Evolutionary conservation across 2,797 vertebrate species (phyloP).

Genomic region (Trematomus bernacchii): DNA sequence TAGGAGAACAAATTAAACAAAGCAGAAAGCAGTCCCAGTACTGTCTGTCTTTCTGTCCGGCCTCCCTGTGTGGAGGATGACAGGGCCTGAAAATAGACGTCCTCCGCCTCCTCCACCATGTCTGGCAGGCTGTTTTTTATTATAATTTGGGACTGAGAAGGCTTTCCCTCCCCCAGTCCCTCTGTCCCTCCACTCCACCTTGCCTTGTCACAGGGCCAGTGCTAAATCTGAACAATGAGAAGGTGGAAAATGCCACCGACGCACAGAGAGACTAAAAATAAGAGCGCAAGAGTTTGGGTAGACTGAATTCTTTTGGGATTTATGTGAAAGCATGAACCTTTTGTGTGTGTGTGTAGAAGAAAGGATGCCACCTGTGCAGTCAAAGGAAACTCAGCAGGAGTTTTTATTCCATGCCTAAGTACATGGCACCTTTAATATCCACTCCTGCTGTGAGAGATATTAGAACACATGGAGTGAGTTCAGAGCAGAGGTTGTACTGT

Average conservation of each 20-base stretch:
- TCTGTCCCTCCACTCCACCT: constrained; percentile 62
- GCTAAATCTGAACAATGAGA: constrained; percentile 42
- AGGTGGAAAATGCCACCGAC: constrained; percentile 62
- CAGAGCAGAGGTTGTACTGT: constrained; percentile 7
- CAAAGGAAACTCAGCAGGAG: constrained; percentile 33
- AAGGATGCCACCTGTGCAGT: constrained; percentile 47
- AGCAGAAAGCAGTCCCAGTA: constrained; percentile 32
- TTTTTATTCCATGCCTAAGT: constrained; percentile 30
- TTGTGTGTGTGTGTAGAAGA: constrained; percentile 32
- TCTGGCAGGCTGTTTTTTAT: constrained; percentile 63
- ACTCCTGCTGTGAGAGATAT: constrained; percentile 56
- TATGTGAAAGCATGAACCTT: constrained; percentile 22
- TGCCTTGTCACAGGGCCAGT: constrained; percentile 59
- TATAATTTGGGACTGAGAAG: constrained; percentile 54
- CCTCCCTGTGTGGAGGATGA: constrained; percentile 48
- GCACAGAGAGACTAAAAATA: constrained; percentile 62
- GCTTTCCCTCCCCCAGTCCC: constrained; percentile 55
- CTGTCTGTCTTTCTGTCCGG: constrained; percentile 48
- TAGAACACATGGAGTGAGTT: constrained; percentile 39
- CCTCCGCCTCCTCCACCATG: constrained; percentile 63
- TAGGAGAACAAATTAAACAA: constrained; percentile 46
- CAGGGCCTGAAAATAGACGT: constrained; percentile 73
- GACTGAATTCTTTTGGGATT: constrained; percentile 44
- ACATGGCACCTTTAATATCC: constrained; percentile 56
- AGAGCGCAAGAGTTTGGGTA: constrained; percentile 31